phyloP scores from a whole-genome alignment of 2,113 vertebrate genomes.

The Ursus arctos region DNA sequence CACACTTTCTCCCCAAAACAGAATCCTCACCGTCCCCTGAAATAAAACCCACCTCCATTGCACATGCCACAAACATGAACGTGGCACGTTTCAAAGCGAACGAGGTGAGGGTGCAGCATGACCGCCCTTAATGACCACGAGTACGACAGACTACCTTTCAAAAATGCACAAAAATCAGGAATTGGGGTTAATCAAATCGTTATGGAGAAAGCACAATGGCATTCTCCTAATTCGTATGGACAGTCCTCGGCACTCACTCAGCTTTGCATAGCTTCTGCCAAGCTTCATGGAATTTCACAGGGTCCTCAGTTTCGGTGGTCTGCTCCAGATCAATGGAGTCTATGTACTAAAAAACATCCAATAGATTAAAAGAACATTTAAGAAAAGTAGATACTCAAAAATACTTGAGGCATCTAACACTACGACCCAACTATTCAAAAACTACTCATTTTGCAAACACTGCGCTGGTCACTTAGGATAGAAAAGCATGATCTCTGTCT shows the following conservation, averaged over 20 bases:
- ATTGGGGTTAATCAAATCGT: not conserved
- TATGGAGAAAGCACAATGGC: not conserved
- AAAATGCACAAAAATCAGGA: not conserved
- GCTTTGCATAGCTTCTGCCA: slow-evolving; percentile 92
- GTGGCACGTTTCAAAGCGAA: not conserved
- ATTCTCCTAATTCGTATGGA: not conserved
- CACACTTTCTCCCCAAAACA: not conserved
- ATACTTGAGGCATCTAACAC: not conserved
- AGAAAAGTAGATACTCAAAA: slow-evolving; percentile 11
- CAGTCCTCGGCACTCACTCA: slow-evolving; percentile 85
- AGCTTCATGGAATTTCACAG: slow-evolving; percentile 90
- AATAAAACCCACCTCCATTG: not conserved
- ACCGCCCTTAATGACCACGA: not conserved
- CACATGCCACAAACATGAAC: not conserved
- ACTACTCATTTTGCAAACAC: not conserved
- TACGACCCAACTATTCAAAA: not conserved
- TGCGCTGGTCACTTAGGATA: not conserved
- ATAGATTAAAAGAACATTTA: not conserved
- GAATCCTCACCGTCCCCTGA: too few species aligned
- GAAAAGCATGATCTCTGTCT: not conserved
- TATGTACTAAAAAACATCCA: slow-evolving; percentile 87
- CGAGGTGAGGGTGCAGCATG: not conserved
- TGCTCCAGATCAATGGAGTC: slow-evolving; percentile 89
- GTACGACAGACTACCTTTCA: not conserved
- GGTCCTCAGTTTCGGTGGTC: slow-evolving; percentile 85